phyloP scores from a whole-genome alignment of 1,140 invertebrate genomes.

The Odontomachus brunneus region DNA sequence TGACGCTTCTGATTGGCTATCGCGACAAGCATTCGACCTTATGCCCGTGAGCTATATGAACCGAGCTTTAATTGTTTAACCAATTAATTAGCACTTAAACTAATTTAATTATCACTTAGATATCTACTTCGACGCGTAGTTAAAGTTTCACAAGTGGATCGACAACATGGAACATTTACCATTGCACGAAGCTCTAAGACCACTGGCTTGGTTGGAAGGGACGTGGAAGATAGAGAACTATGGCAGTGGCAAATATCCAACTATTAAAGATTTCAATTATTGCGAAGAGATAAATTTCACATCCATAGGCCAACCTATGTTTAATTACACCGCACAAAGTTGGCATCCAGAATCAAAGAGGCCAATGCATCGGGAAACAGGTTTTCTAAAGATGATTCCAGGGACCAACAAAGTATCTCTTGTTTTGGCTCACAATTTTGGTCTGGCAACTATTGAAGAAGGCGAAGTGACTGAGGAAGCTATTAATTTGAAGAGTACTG shows the following conservation, averaged over 20 bases:
- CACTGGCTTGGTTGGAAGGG: constrained; percentile 87
- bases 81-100: not conserved
- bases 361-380: constrained; percentile 89
- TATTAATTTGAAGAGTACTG: constrained; percentile 84
- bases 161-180: constrained; percentile 66
- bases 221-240: constrained; percentile 86
- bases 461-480: constrained; percentile 80
- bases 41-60: too few species aligned
- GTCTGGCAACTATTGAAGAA: constrained; percentile 87
- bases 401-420: constrained; percentile 87
- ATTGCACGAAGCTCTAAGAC: constrained; percentile 83
- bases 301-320: constrained; percentile 88
- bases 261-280: constrained; percentile 87
- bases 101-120: not conserved
- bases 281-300: constrained; percentile 87
- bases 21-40: too few species aligned
- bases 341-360: constrained; percentile 86
- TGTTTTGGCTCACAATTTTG: constrained; percentile 88
- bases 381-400: constrained; percentile 88
- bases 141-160: not conserved
- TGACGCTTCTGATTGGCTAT: too few species aligned
- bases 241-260: constrained; percentile 87
- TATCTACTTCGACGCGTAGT: not conserved
- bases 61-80: not conserved
- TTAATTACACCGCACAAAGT: constrained; percentile 86